Evolutionary conservation across 64 coral and sea anemone genomes (phyloP).

Genomic region (Hydrozoanthus tunicans): DNA sequence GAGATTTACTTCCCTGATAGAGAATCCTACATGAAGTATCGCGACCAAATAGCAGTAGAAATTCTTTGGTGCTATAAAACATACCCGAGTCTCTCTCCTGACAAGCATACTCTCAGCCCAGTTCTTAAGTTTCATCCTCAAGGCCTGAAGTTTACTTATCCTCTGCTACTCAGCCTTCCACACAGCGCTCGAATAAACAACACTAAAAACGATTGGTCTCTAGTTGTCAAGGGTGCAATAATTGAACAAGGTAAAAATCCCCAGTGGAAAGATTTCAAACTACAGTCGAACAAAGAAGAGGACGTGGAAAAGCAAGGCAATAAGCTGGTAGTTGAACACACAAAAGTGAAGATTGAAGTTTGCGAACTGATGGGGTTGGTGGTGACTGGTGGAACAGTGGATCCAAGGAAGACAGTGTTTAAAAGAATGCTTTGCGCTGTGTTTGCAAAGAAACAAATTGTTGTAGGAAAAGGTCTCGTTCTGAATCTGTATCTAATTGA

Average conservation of each 20-base stretch:
- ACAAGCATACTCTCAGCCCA: conserved; percentile 26
- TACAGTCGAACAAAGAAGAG: background rate
- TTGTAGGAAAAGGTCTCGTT: background rate
- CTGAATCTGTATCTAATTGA: conserved; percentile 37
- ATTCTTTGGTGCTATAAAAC: conserved; percentile 8
- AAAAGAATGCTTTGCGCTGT: conserved; percentile 43
- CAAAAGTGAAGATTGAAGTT: conserved; percentile 6
- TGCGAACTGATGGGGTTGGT: conserved; percentile 4
- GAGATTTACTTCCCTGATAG: conserved; percentile 17
- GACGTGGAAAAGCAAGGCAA: background rate
- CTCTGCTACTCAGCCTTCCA: background rate
- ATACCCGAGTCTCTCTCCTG: background rate
- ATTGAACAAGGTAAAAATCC: background rate
- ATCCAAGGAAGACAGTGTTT: background rate
- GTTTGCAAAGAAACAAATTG: background rate
- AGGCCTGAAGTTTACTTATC: background rate
- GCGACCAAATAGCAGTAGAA: conserved; percentile 34
- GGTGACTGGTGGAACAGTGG: background rate
- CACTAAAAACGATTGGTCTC: background rate
- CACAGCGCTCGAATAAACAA: conserved; percentile 21
- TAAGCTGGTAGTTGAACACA: background rate
- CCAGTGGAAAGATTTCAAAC: conserved; percentile 30
- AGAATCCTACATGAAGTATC: conserved; percentile 13
- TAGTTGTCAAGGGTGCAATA: conserved; percentile 11
- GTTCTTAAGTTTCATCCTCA: conserved; percentile 19